A percentile compares a stretch with the other conserved stretches of the same genome.
Conservation (phyloP, 92 coral and sea anemone species). For the Hydrozoanthus gracilis region DNA sequence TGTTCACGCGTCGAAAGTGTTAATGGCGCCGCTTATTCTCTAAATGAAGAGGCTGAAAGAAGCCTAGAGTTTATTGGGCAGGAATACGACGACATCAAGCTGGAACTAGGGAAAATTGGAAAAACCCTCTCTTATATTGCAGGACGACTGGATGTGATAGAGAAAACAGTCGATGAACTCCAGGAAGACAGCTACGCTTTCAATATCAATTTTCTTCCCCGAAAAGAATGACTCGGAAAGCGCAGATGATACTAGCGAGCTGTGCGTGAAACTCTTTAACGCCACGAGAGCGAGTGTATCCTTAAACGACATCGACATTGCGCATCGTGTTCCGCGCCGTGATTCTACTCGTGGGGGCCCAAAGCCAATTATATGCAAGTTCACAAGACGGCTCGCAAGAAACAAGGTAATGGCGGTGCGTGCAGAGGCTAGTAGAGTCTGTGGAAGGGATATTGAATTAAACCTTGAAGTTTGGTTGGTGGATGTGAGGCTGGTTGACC, state of each 20-base stretch:
- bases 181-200: conserved; percentile 48
- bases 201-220: conserved; percentile 45
- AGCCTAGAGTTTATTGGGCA: neutral
- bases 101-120: neutral
- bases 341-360: conserved; percentile 11
- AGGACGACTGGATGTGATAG: neutral
- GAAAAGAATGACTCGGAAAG: conserved; percentile 35
- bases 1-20: neutral
- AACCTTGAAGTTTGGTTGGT: neutral
- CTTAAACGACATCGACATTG: neutral
- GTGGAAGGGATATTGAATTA: neutral
- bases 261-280: conserved; percentile 47
- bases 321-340: neutral
- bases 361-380: conserved; percentile 30
- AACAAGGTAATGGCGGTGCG: neutral
- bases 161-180: conserved; percentile 6
- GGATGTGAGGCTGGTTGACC: neutral
- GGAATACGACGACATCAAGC: neutral
- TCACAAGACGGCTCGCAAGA: conserved; percentile 40
- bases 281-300: conserved; percentile 47
- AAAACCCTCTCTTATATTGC: neutral
- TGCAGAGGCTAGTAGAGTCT: neutral
- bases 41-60: neutral
- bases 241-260: conserved; percentile 50
- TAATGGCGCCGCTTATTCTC: neutral